These are phyloP conservation scores for Brachynemurus nebulosus DNA, from an alignment of 2,888 invertebrate genomes.

Conservation along the genomic window DNA sequence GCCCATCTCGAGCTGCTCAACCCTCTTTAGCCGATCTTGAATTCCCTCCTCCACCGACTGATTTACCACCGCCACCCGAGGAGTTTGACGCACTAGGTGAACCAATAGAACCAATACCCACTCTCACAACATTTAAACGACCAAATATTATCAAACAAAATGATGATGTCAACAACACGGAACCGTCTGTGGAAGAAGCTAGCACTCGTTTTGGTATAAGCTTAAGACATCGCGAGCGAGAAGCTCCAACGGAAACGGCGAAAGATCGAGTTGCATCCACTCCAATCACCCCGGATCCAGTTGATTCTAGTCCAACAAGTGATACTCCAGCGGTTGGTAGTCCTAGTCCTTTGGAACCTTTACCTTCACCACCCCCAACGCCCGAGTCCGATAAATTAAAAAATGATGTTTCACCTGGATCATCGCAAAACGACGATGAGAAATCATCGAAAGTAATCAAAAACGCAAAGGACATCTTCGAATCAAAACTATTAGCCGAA, in stretches of 20 bases:
- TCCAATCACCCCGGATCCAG: constrained; percentile 29
- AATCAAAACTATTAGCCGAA: constrained; percentile 66
- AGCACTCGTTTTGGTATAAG: constrained; percentile 58
- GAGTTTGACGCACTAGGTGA: constrained; percentile 35
- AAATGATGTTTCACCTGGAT: constrained; percentile 10
- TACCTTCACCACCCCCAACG: constrained; percentile 27
- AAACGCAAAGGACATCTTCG: constrained; percentile 68
- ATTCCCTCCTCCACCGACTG: constrained; percentile 75
- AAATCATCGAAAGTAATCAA: constrained; percentile 30
- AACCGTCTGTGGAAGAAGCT: constrained; percentile 57
- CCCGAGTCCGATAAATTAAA: constrained; percentile 3
- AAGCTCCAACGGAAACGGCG: constrained; percentile 34
- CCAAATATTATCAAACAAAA: constrained; percentile 26
- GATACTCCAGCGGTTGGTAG: constrained; percentile 36
- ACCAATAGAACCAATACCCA: constrained; percentile 24
- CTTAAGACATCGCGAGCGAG: constrained; percentile 39
- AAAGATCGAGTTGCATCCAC: constrained; percentile 41
- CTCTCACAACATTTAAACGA: constrained; percentile 27
- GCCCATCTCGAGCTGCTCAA: constrained; percentile 55
- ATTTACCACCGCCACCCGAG: constrained; percentile 65
- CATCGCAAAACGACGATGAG: constrained; percentile 27
- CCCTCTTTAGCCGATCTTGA: constrained; percentile 70
- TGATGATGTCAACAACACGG: constrained; percentile 43
- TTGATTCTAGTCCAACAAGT: constrained; percentile 30
- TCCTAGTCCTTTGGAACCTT: constrained; percentile 33